Evolutionary conservation across 2,888 invertebrate species (phyloP).

Genomic region (Acleris sparsana): DNA sequence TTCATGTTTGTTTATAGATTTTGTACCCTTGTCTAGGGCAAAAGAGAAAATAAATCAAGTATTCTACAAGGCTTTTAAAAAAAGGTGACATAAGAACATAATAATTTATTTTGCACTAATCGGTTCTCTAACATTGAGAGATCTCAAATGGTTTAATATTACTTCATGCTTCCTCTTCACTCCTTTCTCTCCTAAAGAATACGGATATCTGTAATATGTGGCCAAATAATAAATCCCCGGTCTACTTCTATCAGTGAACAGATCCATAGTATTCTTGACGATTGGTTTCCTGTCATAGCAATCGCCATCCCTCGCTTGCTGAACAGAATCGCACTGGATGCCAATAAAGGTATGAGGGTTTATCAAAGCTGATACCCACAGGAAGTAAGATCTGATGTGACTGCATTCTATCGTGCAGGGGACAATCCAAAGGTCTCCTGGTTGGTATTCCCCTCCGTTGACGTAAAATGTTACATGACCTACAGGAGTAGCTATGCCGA

Average conservation of each 20-base stretch:
- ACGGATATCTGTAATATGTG: conserved; percentile 45
- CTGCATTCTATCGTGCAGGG: conserved; percentile 34
- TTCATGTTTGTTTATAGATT: too few relatives aligned
- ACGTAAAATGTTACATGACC: conserved; percentile 42
- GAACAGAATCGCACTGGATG: conserved; percentile 55
- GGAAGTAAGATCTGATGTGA: conserved; percentile 39
- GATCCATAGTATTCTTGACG: conserved; percentile 54
- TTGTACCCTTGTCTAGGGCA: too few relatives aligned
- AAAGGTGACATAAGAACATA: too few relatives aligned
- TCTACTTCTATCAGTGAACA: conserved; percentile 48
- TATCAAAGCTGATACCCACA: conserved; percentile 57
- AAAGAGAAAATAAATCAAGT: too few relatives aligned
- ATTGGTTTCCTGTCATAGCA: conserved; percentile 54
- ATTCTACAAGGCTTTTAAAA: too few relatives aligned
- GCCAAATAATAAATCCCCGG: conserved; percentile 56
- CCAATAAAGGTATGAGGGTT: conserved; percentile 55
- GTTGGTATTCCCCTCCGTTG: conserved; percentile 36
- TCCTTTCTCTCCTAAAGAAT: conserved; percentile 61
- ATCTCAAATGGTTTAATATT: background rate
- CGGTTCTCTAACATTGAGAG: conserved; percentile 3
- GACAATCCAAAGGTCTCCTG: conserved; percentile 14
- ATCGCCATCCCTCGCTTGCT: conserved; percentile 53
- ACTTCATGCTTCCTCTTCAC: conserved; percentile 54
- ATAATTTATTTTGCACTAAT: background rate
- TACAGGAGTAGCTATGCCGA: conserved; percentile 43